Conservation (phyloP, 2,113 vertebrate genomes). For the Panurus biarmicus region DNA sequence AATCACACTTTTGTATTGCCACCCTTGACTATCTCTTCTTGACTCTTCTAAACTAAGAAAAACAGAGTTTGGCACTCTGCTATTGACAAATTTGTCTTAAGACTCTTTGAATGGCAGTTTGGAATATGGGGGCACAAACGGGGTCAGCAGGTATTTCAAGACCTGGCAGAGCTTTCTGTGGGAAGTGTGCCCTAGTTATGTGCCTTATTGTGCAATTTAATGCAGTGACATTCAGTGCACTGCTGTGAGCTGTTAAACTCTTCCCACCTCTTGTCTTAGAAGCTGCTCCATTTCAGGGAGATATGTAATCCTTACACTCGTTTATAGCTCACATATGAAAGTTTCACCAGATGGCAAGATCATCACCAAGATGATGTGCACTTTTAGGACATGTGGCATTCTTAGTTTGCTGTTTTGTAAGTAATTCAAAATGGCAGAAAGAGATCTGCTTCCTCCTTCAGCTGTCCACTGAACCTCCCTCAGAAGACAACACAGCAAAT, state of each 20-base stretch:
- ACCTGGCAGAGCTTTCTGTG: neutral
- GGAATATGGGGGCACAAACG: neutral
- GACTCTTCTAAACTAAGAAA: neutral
- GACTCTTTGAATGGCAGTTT: neutral
- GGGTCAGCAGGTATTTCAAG: neutral
- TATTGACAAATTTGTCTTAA: neutral
- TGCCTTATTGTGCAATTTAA: neutral
- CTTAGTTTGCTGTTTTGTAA: neutral
- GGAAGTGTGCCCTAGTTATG: neutral
- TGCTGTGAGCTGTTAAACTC: neutral
- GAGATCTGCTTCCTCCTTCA: neutral
- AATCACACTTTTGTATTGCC: neutral
- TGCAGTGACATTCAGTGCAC: neutral
- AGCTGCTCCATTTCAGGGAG: neutral
- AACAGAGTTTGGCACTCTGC: neutral
- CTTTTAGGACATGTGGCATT: neutral
- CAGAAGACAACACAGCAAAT: neutral
- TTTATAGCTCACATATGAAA: neutral
- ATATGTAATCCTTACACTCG: neutral
- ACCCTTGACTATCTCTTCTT: neutral
- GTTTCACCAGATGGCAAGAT: conserved; percentile 6
- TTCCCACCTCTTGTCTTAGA: neutral
- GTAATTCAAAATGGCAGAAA: neutral
- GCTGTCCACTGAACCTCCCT: neutral
- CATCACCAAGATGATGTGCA: neutral